A percentile compares a stretch with the other conserved stretches of the same genome.
These are phyloP conservation scores for Aphaenogaster ashmeadi DNA, from an alignment of 1,140 invertebrate species.

Conservation along the genomic window DNA sequence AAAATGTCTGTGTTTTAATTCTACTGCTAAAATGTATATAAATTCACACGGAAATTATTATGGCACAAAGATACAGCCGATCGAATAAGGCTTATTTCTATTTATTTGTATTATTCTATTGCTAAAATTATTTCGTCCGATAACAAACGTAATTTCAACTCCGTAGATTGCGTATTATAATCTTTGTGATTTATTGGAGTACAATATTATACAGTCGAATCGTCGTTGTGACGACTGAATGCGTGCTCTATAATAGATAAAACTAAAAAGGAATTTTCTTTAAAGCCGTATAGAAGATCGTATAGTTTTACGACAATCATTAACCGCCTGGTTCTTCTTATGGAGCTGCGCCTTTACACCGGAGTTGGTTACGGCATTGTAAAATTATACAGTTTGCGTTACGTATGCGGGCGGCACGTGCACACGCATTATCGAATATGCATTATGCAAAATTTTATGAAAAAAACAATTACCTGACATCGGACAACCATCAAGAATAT, in stretches of 20 bases:
- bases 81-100: no score
- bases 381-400: slow-evolving; percentile 72
- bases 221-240: neutral
- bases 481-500: neutral
- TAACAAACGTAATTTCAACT: neutral
- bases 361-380: slow-evolving; percentile 52
- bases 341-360: slow-evolving; percentile 55
- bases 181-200: slow-evolving; percentile 13
- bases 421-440: slow-evolving; percentile 79
- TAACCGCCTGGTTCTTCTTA: slow-evolving; percentile 61
- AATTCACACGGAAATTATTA: no score
- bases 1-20: neutral
- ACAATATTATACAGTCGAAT: slow-evolving; percentile 16
- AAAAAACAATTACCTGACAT: slow-evolving; percentile 25
- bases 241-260: slow-evolving; percentile 47
- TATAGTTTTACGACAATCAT: slow-evolving; percentile 65
- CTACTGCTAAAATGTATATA: neutral
- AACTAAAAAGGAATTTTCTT: slow-evolving; percentile 41
- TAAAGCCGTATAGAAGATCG: slow-evolving; percentile 33
- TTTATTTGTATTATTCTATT: neutral
- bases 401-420: slow-evolving; percentile 49
- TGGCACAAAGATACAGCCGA: no score
- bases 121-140: neutral
- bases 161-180: neutral
- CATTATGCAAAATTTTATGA: slow-evolving; percentile 75